These are phyloP conservation scores for Fregetta grallaria DNA, from an alignment of 2,113 vertebrate species.

Conservation along the genomic window DNA sequence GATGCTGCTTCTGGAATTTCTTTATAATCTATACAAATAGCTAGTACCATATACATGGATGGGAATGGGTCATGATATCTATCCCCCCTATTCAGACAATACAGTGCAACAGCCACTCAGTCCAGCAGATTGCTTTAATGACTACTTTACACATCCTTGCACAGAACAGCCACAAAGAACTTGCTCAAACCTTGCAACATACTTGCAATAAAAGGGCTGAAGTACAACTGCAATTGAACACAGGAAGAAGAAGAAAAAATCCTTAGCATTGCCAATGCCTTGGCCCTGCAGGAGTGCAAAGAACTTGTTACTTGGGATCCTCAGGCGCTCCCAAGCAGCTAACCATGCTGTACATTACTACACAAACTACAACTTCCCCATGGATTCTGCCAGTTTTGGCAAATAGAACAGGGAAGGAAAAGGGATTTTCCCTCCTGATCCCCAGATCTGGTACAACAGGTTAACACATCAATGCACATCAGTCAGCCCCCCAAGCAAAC, in stretches of 20 bases:
- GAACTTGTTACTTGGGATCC: background rate
- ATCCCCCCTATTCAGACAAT: background rate
- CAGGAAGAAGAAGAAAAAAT: background rate
- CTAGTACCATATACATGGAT: background rate
- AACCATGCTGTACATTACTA: background rate
- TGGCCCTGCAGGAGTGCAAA: rapidly evolving
- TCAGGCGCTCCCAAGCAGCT: background rate
- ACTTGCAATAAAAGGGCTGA: background rate
- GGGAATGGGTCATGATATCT: background rate
- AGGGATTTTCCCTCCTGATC: background rate
- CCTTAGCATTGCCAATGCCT: background rate
- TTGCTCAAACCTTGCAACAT: background rate
- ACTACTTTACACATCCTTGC: background rate
- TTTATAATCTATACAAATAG: background rate
- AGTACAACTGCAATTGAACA: background rate
- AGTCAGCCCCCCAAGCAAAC: background rate
- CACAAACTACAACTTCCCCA: background rate
- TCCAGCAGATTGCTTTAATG: background rate
- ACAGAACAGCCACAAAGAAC: background rate
- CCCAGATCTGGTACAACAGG: background rate
- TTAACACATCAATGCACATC: background rate
- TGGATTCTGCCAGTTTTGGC: background rate
- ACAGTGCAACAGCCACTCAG: background rate
- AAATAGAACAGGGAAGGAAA: background rate
- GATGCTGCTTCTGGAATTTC: background rate